phyloP scores from a whole-genome alignment of 2,113 vertebrate species.

The Muntiacus muntjak region DNA sequence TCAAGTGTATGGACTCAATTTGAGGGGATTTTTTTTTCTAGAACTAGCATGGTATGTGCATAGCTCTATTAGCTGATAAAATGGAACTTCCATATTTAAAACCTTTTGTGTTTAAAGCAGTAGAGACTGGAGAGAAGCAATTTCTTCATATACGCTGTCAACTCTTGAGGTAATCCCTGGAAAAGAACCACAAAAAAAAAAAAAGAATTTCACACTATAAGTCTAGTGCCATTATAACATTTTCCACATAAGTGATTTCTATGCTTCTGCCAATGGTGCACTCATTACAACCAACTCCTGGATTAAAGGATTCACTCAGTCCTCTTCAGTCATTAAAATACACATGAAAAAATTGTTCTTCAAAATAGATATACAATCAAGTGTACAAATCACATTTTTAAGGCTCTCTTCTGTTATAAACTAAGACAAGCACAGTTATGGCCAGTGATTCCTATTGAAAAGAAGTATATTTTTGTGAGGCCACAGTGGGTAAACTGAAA shows the following conservation, averaged over 20 bases:
- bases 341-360: background rate
- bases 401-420: background rate
- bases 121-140: background rate
- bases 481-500: background rate
- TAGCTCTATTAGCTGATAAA: background rate
- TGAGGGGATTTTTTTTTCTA: background rate
- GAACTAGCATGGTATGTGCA: background rate
- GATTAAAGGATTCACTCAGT: background rate
- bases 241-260: conserved; percentile 31
- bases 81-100: conserved; percentile 9
- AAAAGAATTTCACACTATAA: background rate
- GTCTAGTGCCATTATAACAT: background rate
- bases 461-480: background rate
- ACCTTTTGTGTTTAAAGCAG: background rate
- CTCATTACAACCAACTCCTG: background rate
- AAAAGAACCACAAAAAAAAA: background rate
- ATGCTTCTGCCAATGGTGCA: background rate
- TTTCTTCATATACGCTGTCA: background rate
- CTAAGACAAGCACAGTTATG: background rate
- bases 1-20: conserved; percentile 1
- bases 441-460: background rate
- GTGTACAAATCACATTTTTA: background rate
- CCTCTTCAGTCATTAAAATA: background rate
- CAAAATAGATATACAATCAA: background rate
- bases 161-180: background rate